These are phyloP conservation scores for Drosophila albomicans DNA, from an alignment of 1,140 invertebrate genomes.

Conservation along the genomic window DNA sequence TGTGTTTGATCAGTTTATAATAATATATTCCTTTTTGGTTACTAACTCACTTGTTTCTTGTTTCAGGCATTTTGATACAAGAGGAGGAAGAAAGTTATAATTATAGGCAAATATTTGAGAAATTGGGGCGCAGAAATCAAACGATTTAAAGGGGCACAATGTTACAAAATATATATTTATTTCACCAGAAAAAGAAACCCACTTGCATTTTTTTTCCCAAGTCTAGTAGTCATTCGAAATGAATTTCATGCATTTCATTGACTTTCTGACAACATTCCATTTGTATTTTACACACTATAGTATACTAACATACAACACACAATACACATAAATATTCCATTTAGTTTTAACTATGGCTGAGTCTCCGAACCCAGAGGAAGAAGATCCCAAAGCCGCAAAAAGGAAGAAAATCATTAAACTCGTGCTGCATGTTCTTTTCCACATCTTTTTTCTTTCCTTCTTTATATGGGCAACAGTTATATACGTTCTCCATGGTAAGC, in stretches of 20 bases:
- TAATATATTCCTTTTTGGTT: background rate
- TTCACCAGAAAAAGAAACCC: background rate
- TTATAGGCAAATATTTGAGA: conserved; percentile 57
- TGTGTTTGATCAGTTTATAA: conserved; percentile 26
- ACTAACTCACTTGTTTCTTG: background rate
- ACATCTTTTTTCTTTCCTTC: conserved; percentile 39
- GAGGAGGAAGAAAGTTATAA: conserved; percentile 44
- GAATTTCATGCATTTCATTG: background rate
- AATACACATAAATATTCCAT: background rate
- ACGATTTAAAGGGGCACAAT: conserved; percentile 29
- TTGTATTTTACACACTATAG: background rate
- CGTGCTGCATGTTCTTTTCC: conserved; percentile 29
- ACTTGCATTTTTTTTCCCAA: background rate
- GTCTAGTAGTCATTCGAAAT: background rate
- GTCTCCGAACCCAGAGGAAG: background rate
- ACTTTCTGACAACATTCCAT: background rate
- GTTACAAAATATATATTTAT: conserved; percentile 23
- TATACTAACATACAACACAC: background rate
- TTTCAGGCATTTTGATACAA: conserved; percentile 71
- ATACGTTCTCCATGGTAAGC: conserved; percentile 25
- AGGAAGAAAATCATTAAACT: background rate
- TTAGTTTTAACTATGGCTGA: conserved; percentile 3
- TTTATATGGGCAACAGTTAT: conserved; percentile 31
- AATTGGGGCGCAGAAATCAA: conserved; percentile 48
- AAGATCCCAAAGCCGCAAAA: background rate